These are phyloP conservation scores for Notiomystis cincta DNA, from an alignment of 2,113 vertebrate genomes.

Conservation along the genomic window DNA sequence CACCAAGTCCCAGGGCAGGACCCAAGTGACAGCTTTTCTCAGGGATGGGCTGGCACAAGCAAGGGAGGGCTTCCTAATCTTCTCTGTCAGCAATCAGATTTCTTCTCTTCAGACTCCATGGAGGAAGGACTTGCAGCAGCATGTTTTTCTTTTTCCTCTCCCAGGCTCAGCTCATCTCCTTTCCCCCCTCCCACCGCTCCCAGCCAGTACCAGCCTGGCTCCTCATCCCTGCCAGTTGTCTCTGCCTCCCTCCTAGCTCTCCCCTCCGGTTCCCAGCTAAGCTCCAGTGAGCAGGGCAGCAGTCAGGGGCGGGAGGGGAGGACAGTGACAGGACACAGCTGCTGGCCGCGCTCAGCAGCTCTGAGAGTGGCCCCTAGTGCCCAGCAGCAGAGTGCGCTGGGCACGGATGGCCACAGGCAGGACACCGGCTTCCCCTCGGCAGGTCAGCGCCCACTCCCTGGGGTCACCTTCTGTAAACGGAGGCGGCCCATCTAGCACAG, in stretches of 20 bases:
- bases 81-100: constrained; percentile 12
- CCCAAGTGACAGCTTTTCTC: neutral
- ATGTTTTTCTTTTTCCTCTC: constrained; percentile 31
- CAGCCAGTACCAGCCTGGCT: neutral
- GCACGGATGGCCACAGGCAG: neutral
- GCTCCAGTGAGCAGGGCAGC: constrained; percentile 8
- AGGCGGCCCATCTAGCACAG: neutral
- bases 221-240: neutral
- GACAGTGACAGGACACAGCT: constrained; percentile 35
- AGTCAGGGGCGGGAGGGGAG: neutral
- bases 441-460: fast-evolving
- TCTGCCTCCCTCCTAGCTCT: neutral
- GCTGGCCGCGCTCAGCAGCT: neutral
- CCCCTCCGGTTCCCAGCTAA: constrained; percentile 16
- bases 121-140: constrained; percentile 27
- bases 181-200: neutral
- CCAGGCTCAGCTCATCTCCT: neutral
- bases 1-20: neutral
- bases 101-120: neutral
- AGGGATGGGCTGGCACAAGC: neutral
- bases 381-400: neutral
- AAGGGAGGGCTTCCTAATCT: constrained; percentile 21
- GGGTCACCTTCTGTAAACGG: neutral
- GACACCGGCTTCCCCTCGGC: fast-evolving
- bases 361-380: constrained; percentile 31